Evolutionary conservation across 37 sponge, comb jelly and placozoan species (phyloP), one percentile per base, ranked within the genome.

Genomic region (Geodia barretti): DNA sequence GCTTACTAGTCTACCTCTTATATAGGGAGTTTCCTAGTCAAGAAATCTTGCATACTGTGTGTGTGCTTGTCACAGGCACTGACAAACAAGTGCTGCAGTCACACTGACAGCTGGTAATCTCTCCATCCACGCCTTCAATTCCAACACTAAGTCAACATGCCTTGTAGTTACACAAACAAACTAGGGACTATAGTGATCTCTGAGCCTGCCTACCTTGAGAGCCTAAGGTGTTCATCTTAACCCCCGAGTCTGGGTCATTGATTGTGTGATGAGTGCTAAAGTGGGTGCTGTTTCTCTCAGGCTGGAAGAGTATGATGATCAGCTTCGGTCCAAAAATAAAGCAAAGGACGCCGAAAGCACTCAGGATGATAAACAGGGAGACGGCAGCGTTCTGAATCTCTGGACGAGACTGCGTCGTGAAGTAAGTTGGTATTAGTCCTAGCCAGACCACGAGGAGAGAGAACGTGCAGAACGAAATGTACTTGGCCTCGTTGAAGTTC

Each of bases 401-500:
- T 4, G 74, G 75, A 31, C 43, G 60, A 41, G 20, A 21, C 40
- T 73, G 71, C 14, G 79, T 87, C 9, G 73, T 77, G 68, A 89
- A 72, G 73, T 70, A 89, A 23, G 80, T 63, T 3, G 65, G 75
- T 17, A 94, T 74, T 36, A 87, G 83, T 2, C 63, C 84, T 3
- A 87, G 38, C 94, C 90, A 89, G 19, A 89, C 83, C 25, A 89
- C 72, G 23, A 87, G 70, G 11, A 90, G 33, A 29, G 85, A 63
- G 41, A 94, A 78, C 0, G 90, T 76, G 19, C 90, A 74, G 54
- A 87, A 89, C 30, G 85, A 58, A 37, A 94, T 70, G 38, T 90
- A 80, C 42, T 80, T 81, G 0, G 90, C 87, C 73, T 94, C 94
- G 40, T 90, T 89, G 81, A 89, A 94, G 60, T 94, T 94, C 36